phyloP scores from a whole-genome alignment of 2,797 vertebrate genomes.

The Lophius americanus region DNA sequence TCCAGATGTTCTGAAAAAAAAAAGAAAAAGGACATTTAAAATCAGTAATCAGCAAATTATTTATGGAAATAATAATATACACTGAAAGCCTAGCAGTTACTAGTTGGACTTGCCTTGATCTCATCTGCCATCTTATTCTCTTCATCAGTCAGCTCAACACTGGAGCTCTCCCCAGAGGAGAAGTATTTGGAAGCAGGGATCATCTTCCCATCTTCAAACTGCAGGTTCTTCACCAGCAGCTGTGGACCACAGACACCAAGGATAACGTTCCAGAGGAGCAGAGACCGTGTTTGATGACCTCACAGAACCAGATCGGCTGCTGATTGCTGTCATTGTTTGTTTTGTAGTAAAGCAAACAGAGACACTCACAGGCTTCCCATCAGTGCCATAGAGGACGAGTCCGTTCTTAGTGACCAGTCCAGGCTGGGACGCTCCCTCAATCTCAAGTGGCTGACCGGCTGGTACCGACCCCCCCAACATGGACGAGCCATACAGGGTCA shows the following conservation, averaged over 20 bases:
- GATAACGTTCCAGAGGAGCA: neutral
- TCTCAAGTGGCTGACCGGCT: conserved; percentile 85
- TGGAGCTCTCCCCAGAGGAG: conserved; percentile 82
- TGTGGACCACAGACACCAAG: conserved; percentile 56
- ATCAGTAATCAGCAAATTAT: neutral
- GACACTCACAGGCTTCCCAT: conserved; percentile 90
- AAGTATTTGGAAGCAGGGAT: conserved; percentile 95
- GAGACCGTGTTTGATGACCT: no score
- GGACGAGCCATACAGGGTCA: conserved; percentile 92
- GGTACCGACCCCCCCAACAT: conserved; percentile 82
- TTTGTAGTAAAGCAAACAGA: neutral
- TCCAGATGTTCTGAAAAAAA: conserved; percentile 88
- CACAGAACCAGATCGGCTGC: neutral
- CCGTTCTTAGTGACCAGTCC: conserved; percentile 90
- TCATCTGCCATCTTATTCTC: conserved; percentile 89
- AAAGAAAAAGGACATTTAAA: neutral
- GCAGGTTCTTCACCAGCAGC: conserved; percentile 92
- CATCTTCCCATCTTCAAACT: conserved; percentile 97
- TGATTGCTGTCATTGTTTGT: conserved; percentile 23
- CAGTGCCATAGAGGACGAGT: conserved; percentile 89
- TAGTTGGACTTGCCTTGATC: conserved; percentile 81
- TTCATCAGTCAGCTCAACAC: conserved; percentile 88
- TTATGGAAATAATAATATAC: no score
- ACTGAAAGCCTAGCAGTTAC: neutral
- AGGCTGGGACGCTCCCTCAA: conserved; percentile 86